These are phyloP conservation scores for Cremastinae sp. DNA, from an alignment of 2,888 invertebrate genomes.

Conservation along the genomic window DNA sequence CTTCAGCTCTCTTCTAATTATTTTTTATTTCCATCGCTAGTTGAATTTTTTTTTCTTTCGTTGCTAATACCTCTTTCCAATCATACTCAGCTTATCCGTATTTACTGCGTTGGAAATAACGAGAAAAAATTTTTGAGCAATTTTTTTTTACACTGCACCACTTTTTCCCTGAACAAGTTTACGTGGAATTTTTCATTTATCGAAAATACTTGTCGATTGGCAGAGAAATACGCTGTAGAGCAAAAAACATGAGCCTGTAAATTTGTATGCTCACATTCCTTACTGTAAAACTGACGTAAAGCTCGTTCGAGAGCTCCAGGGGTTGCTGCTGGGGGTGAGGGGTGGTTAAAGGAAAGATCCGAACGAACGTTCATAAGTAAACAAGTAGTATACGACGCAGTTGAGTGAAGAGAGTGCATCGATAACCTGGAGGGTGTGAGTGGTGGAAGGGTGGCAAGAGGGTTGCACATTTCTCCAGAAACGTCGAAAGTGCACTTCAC, in stretches of 20 bases:
- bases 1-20: no score
- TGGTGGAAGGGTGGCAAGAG: not conserved
- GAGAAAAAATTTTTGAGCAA: no score
- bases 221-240: no score
- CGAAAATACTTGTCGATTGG: conserved; percentile 3
- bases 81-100: no score
- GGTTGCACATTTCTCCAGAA: conserved; percentile 24
- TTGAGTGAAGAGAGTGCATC: conserved; percentile 32
- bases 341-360: not conserved
- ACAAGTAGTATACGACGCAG: conserved; percentile 44
- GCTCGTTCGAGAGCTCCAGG: conserved; percentile 10
- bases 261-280: conserved; percentile 9
- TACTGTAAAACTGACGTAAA: conserved; percentile 38
- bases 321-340: no score
- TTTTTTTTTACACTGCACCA: no score
- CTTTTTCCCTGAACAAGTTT: not conserved
- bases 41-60: no score
- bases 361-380: conserved; percentile 42
- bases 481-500: conserved; percentile 24
- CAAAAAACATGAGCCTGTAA: not conserved
- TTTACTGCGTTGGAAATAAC: no score
- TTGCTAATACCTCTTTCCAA: no score
- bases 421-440: not conserved
- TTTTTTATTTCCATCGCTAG: no score
- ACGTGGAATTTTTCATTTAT: conserved; percentile 16